Base-by-base conservation (phyloP, 2,113 vertebrate species). In the Chaenocephalus aceratus region DNA sequence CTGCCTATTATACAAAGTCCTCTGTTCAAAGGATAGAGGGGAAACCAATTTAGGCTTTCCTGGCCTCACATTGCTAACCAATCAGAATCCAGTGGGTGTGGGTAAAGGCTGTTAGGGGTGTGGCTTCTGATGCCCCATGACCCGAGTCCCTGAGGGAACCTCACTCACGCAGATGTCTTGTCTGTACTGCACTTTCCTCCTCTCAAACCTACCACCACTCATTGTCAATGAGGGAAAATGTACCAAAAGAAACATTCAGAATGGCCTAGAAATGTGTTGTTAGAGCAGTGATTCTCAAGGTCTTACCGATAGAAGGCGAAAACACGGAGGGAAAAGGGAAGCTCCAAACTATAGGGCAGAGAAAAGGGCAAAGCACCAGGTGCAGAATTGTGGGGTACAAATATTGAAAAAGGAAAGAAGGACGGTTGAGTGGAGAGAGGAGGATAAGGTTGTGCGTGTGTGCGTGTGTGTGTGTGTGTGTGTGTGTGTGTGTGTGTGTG, bases 111-210 rank as follows among this genome's bases (percentile, higher is more conserved):
- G 54, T 60, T 49, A 61, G 73, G 85, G 91, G 87, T 74, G 86
- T 82, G 86, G 89, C 75, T 89, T 90, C 60, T 65, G 64, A 73
- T 91, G 85, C 72, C 89, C 91, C 85, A 75, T 92, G 90, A 92
- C 88, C 89, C 67, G 1, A 86, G 57, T 72, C 83, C 90, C 88
- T 75, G 26, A 87, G 86, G 88, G 83, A 87, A 77, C 77, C 64
- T 78, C 82, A 84, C 77, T 86, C 85, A 70, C 21, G 60, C 83
- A 83, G 83, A 89, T 81, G 76, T 75, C 73, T 78, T 64, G 75
- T 85, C 80, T 91, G 64, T 53, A 45, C 68, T n/a, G 66, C 61
- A 41, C 76, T 45, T 66, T 69, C 72, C 30, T 65, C 74, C 70
- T 85, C 59, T 68, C 64, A 84, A 80, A 51, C 16, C 44, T 30